phyloP scores from a whole-genome alignment of 1,140 invertebrate species.

The Ceratosolen fusciceps region DNA sequence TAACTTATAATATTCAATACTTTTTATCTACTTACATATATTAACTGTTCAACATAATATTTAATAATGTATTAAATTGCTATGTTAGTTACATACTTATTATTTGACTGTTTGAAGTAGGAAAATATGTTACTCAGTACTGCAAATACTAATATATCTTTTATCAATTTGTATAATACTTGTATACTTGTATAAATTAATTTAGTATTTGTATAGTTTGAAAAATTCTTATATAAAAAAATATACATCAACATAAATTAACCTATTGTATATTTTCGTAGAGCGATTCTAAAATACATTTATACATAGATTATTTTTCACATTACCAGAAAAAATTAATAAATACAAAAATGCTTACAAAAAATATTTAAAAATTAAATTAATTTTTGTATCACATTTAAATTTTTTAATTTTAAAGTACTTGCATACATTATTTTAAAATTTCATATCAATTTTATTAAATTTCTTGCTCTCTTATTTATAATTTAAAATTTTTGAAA shows the following conservation, averaged over 20 bases:
- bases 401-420: neutral
- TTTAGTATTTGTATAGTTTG: conserved; percentile 14
- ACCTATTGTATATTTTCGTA: conserved; percentile 1
- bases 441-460: no score
- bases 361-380: neutral
- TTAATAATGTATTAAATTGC: no score
- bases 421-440: no score
- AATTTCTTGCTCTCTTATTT: no score
- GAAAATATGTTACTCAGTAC: neutral
- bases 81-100: no score
- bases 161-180: conserved; percentile 15
- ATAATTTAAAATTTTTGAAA: no score
- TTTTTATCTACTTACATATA: no score
- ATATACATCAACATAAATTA: neutral
- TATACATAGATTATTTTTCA: neutral
- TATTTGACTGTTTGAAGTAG: neutral
- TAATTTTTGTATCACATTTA: no score
- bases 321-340: no score
- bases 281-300: neutral
- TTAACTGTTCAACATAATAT: no score
- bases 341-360: no score
- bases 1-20: no score
- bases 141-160: conserved; percentile 24
- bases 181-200: conserved; percentile 21
- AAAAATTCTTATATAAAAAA: conserved; percentile 17